Conservation (phyloP, 2,113 vertebrate species). For the Eublepharis macularius region DNA sequence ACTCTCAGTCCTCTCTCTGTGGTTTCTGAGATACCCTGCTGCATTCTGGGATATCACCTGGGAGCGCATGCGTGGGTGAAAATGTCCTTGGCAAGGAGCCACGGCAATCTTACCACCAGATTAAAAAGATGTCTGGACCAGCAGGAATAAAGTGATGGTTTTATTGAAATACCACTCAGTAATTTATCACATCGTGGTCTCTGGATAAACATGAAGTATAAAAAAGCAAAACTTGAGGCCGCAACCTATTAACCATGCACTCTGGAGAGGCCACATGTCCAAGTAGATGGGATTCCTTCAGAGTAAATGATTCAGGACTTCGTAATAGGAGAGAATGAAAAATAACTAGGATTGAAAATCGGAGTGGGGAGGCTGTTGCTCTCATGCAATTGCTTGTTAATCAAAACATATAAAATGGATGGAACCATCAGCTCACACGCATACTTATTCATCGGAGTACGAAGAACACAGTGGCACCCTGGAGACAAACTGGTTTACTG, state of each 20-base stretch:
- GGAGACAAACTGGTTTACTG: background rate
- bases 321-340: background rate
- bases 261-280: background rate
- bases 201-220: background rate
- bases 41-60: constrained; percentile 4
- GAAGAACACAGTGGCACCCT: background rate
- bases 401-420: background rate
- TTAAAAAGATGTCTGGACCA: constrained; percentile 7
- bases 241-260: background rate
- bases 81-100: background rate
- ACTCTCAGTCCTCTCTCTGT: background rate
- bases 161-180: background rate
- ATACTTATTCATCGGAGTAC: background rate
- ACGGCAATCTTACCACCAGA: background rate
- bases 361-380: background rate
- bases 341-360: background rate
- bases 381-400: background rate
- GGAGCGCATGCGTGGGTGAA: background rate
- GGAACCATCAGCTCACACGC: too few species aligned
- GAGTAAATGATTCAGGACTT: background rate
- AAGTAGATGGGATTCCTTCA: background rate
- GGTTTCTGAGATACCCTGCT: background rate
- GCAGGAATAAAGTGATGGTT: constrained; percentile 2
- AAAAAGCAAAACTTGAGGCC: background rate
- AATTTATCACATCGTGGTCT: constrained; percentile 3